Conservation (phyloP, 2,797 vertebrate species). For the Selene dorsalis region DNA sequence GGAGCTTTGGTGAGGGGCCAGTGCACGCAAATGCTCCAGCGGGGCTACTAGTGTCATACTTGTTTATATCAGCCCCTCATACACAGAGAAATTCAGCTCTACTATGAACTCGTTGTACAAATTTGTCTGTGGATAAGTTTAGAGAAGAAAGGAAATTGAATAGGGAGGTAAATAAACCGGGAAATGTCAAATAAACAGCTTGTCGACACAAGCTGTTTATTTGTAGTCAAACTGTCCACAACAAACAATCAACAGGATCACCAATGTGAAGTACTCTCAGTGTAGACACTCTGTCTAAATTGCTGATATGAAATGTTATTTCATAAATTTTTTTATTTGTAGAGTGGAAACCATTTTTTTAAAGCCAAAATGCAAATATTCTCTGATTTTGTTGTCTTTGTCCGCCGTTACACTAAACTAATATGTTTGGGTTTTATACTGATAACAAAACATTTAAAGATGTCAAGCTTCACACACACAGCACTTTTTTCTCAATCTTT, state of each 20-base stretch:
- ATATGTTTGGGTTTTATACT: background rate
- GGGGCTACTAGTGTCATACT: constrained; percentile 56
- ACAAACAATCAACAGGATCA: constrained; percentile 19
- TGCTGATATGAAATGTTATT: background rate
- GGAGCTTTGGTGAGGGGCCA: constrained; percentile 76
- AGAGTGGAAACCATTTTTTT: background rate
- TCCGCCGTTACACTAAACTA: background rate
- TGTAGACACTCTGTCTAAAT: background rate
- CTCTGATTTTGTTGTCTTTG: background rate
- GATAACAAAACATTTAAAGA: background rate
- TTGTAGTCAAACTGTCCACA: constrained; percentile 21
- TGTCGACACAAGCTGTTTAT: constrained; percentile 11
- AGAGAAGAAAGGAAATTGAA: constrained; percentile 12
- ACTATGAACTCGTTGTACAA: constrained; percentile 23
- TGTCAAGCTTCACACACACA: too few species aligned
- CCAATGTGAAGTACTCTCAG: background rate
- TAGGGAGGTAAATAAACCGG: constrained; percentile 4
- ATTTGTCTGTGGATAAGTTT: background rate
- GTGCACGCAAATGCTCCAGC: constrained; percentile 64
- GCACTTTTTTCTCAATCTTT: background rate
- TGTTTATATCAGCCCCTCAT: constrained; percentile 66
- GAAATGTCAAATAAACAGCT: constrained; percentile 36
- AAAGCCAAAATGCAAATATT: background rate
- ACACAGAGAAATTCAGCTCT: constrained; percentile 21
- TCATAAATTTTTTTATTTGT: background rate